These are phyloP conservation scores for Pogonocichla stellata DNA, from an alignment of 2,113 vertebrate species.

Conservation along the genomic window DNA sequence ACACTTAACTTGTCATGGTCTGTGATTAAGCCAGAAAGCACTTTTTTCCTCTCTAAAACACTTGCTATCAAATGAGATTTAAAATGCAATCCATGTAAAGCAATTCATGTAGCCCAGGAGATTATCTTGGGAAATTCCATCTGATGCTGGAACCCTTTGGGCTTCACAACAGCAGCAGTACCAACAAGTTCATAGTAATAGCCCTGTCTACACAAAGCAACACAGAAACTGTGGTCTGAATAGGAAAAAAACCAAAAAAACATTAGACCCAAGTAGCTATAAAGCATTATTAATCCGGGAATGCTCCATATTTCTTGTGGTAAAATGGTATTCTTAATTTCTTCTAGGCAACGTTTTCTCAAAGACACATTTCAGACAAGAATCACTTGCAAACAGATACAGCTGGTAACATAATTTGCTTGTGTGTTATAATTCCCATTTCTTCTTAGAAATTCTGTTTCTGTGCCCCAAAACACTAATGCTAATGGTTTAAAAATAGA, in stretches of 20 bases:
- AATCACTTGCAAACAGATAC: not conserved
- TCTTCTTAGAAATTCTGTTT: not conserved
- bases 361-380: not conserved
- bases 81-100: constrained; percentile 23
- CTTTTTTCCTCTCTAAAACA: not conserved
- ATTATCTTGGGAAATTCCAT: not conserved
- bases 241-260: accelerated
- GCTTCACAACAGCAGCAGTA: not conserved
- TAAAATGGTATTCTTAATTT: not conserved
- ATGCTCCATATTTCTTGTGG: not conserved
- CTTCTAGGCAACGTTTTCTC: not conserved
- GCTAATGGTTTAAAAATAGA: not conserved
- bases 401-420: not conserved
- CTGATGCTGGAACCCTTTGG: not conserved
- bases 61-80: not conserved
- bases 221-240: not conserved
- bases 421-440: not conserved
- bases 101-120: not conserved
- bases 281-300: not conserved
- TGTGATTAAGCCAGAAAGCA: constrained; percentile 14
- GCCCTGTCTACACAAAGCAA: not conserved
- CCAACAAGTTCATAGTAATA: not conserved
- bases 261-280: not conserved
- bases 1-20: constrained; percentile 5
- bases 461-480: not conserved